Conservation (phyloP, 2,888 invertebrate genomes). For the Camponotus fellah region DNA sequence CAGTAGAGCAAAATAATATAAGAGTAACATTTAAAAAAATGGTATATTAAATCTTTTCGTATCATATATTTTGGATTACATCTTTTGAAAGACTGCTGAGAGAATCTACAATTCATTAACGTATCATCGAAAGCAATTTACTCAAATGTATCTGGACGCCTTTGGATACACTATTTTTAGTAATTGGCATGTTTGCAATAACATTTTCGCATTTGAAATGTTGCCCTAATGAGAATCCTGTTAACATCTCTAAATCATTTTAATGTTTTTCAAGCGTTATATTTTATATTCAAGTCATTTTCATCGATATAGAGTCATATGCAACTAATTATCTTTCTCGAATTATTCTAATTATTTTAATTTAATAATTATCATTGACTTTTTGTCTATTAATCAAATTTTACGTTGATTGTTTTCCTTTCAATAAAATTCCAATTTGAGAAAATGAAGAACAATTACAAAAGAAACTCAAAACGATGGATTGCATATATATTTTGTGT, state of each 20-base stretch:
- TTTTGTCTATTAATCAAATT: neutral
- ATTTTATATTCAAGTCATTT: neutral
- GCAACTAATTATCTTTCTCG: neutral
- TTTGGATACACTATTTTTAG: slow-evolving; percentile 43
- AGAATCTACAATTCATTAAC: slow-evolving; percentile 8
- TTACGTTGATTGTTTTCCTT: neutral
- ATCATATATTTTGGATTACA: neutral
- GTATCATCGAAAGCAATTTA: slow-evolving; percentile 12
- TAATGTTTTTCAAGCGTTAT: neutral
- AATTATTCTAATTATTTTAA: neutral
- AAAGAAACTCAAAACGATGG: neutral
- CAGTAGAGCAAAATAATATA: neutral
- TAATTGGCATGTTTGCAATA: slow-evolving; percentile 36
- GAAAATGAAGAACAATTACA: neutral
- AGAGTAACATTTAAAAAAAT: slow-evolving; percentile 6
- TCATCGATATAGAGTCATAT: neutral
- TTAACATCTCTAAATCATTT: slow-evolving; percentile 9
- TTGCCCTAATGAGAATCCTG: slow-evolving; percentile 10
- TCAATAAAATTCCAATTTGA: neutral
- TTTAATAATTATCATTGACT: neutral
- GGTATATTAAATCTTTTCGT: neutral
- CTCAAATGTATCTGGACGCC: neutral
- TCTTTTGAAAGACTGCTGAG: neutral
- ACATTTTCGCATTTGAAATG: slow-evolving; percentile 43
- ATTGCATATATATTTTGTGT: neutral